Evolutionary conservation across 2,797 vertebrate genomes (phyloP), one percentile per base, ranked within the genome.

Genomic region (Rhinichthys osculus): DNA sequence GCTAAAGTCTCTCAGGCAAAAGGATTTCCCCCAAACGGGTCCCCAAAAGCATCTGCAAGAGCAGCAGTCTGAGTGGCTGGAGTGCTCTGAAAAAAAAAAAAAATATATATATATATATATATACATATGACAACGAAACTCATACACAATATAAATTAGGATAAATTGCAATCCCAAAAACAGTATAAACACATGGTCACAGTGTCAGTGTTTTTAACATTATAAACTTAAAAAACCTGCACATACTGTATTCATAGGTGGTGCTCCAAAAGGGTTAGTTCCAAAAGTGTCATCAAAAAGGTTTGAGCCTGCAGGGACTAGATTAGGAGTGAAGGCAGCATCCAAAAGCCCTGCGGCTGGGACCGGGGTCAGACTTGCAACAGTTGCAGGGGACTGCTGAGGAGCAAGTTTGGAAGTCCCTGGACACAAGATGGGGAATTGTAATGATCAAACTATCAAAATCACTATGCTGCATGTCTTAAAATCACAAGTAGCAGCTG

Each of bases 221-320:
- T 66, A 33, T 33, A 50, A n/a, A 9, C 8, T 14, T 17, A 4
- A n/a, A 73, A 50, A 4, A 47, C 0, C 1, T 38, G 0, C 80
- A 10, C 59, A 50, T 96, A 97, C 97, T 89, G 92, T 87, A 64
- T 91, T 87, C 90, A 93, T 90, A 79, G 92, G 90, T 1, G 94
- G 91, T 1, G 86, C 89, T 87, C 89, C 93, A 83, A 97, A 97
- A 23, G 89, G 81, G 79, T 93, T 93, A 84, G 90, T 90, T 89
- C 95, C 95, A 90, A 96, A 96, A 19, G 95, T 93, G 52, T 96
- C 93, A 91, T 97, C 96, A 91, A 98, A 97, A 17, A 93, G 91
- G 74, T 83, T 90, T 14, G 94, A 93, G 90, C 57, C 79, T 77
- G 82, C 90, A 76, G 88, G 23, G 4, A 82, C 11, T n/a, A 89